Percentiles rank a stretch among this genome's conserved stretches.
Conservation (phyloP, 2,888 invertebrate species). For the Calameuta pallipes region DNA sequence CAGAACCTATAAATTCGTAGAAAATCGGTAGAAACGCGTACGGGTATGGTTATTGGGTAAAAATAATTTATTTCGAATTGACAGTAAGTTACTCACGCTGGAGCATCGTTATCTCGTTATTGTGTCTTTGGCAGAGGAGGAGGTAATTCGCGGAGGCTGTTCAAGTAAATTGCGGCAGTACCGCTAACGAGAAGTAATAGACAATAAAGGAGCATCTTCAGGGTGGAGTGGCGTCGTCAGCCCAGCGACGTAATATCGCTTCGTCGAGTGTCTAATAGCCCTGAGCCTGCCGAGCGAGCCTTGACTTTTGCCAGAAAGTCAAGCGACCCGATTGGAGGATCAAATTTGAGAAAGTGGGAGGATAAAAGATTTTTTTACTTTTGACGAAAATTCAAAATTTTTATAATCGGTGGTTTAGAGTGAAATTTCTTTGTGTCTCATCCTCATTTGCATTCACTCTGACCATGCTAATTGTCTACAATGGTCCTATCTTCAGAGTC, state of each 20-base stretch:
- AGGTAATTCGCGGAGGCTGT: slow-evolving; percentile 28
- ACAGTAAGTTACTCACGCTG: not conserved
- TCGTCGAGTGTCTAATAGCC: slow-evolving; percentile 29
- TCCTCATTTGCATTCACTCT: not conserved
- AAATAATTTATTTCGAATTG: no score
- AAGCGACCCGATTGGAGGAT: no score
- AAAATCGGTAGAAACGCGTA: no score
- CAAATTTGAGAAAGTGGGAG: no score
- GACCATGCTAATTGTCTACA: not conserved
- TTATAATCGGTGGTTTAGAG: no score
- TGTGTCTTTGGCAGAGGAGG: slow-evolving; percentile 30
- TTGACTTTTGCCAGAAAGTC: no score
- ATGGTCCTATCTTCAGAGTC: not conserved
- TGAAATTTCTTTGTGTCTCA: no score
- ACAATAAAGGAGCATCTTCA: slow-evolving; percentile 22
- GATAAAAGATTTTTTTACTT: no score
- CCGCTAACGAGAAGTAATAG: slow-evolving; percentile 24
- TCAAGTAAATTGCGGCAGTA: slow-evolving; percentile 31
- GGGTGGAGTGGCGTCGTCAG: slow-evolving; percentile 15
- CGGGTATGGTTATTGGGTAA: no score
- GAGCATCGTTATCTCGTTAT: slow-evolving; percentile 39
- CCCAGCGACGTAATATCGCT: not conserved
- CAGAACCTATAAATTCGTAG: no score
- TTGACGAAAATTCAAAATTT: no score
- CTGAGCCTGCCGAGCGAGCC: no score